These are phyloP conservation scores for Rhea americana DNA, from an alignment of 2,113 vertebrate species.

Conservation along the genomic window DNA sequence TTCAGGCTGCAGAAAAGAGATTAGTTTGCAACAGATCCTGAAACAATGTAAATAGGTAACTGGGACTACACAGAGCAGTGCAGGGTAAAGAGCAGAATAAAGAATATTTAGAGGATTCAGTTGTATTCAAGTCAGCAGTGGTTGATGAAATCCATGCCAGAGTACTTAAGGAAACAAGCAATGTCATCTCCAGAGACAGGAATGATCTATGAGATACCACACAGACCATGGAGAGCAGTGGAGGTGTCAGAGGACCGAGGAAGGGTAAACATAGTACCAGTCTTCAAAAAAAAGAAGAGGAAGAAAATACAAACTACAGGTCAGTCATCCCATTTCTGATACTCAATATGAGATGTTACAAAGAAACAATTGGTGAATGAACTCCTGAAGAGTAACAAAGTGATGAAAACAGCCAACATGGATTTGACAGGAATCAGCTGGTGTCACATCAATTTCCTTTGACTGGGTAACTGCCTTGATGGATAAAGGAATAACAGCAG, in stretches of 20 bases:
- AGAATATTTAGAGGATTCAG: neutral
- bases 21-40: conserved; percentile 25
- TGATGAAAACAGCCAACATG: neutral
- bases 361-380: neutral
- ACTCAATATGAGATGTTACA: neutral
- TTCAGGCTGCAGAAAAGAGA: conserved; percentile 33
- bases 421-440: neutral
- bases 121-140: neutral
- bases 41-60: conserved; percentile 47
- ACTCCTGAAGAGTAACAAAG: neutral
- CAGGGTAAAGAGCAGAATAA: conserved; percentile 7
- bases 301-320: neutral
- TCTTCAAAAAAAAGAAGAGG: neutral
- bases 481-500: neutral
- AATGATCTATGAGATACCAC: neutral
- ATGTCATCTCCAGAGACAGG: neutral
- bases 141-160: conserved; percentile 25
- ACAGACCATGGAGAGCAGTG: neutral
- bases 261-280: neutral
- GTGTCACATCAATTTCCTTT: neutral
- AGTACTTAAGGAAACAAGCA: conserved; percentile 30
- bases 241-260: neutral
- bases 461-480: neutral
- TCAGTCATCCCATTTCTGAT: neutral
- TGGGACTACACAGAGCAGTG: conserved; percentile 26